Evolutionary conservation across 2,797 vertebrate species (phyloP), one percentile per base, ranked within the genome.

Genomic region (Dicrostonyx torquatus): DNA sequence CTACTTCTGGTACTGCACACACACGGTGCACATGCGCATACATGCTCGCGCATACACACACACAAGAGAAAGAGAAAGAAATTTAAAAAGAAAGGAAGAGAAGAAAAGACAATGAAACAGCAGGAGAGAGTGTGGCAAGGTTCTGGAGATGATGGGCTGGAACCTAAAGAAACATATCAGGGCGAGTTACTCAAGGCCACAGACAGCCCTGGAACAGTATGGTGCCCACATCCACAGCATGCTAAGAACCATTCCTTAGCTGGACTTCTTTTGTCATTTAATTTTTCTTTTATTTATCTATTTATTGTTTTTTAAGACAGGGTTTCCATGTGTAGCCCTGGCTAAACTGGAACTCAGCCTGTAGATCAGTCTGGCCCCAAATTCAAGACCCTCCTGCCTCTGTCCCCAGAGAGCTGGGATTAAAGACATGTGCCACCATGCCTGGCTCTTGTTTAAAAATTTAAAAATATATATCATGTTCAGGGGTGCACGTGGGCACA

Each of bases 11-110:
- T 10, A 64, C 43, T 64, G 43, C 17, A 45, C 4, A 82, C 20
- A 78, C 48, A 55, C 6, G 29, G 17, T 7, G 34, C 31, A 37
- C 34, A 20, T 3, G 22, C 64, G 5, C 64, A 6, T 12, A 5
- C 29, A 12, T 12, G 14, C 29, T 11, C 66, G 20, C n/a, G 22
- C n/a, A 5, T 0, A 1, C n/a, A 10, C 3, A 1, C 20, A 40
- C 8, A 29, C 2, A 53, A 10, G n/a, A n/a, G 5, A 24, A 7
- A 24, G 17, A 29, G 7, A 58, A 24, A 58, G 4, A n/a, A 1
- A 62, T 24, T 73, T 4, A 24, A 6, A 37, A 26, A 18, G 9
- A 55, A 34, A 34, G 0, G 26, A 9, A 17, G 11, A 24, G 8
- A 2, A 14, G 2, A 55, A 13, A 14, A 9, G 2, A 40, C 0